Evolutionary conservation across 2,888 invertebrate genomes (phyloP).

Genomic region (Blastobasis adustella): DNA sequence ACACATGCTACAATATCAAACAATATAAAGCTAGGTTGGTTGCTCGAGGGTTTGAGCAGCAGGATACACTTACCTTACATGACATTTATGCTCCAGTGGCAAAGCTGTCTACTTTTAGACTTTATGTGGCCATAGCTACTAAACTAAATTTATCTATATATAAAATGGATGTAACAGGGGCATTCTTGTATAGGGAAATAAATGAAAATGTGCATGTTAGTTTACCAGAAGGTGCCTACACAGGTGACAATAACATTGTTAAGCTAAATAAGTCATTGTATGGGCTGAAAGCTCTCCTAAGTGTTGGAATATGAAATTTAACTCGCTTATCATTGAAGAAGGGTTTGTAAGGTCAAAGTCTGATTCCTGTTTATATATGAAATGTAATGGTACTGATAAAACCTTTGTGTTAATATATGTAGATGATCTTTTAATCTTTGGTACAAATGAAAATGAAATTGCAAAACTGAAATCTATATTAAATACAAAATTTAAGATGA

Average conservation of each 20-base stretch:
- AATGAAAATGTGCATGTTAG: constrained; percentile 11
- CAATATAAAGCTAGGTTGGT: constrained; percentile 11
- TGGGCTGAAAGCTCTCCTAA: constrained; percentile 15
- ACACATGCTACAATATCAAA: too few species aligned
- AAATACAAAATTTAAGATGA: constrained; percentile 9
- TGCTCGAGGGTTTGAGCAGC: constrained; percentile 12
- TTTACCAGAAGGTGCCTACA: constrained; percentile 14
- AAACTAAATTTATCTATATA: constrained; percentile 2
- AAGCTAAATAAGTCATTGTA: constrained; percentile 12
- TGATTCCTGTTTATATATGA: constrained; percentile 13
- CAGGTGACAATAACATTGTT: constrained; percentile 6
- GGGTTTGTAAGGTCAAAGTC: constrained; percentile 9
- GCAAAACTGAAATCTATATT: constrained; percentile 3
- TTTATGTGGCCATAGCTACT: constrained; percentile 4
- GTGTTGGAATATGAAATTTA: constrained; percentile 14
- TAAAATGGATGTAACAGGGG: constrained; percentile 15
- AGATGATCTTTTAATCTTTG: constrained; percentile 9
- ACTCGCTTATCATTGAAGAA: constrained; percentile 8
- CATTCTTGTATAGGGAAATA: constrained; percentile 13
- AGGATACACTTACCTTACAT: not conserved
- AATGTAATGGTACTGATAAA: constrained; percentile 2
- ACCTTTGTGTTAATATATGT: constrained; percentile 12
- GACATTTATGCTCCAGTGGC: constrained; percentile 10
- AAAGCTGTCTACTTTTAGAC: constrained; percentile 7
- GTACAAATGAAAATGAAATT: constrained; percentile 5